A percentile compares a stretch with the other conserved stretches of the same genome.
Conservation (phyloP, 2,797 vertebrate species). For the Sitta carolinensis region DNA sequence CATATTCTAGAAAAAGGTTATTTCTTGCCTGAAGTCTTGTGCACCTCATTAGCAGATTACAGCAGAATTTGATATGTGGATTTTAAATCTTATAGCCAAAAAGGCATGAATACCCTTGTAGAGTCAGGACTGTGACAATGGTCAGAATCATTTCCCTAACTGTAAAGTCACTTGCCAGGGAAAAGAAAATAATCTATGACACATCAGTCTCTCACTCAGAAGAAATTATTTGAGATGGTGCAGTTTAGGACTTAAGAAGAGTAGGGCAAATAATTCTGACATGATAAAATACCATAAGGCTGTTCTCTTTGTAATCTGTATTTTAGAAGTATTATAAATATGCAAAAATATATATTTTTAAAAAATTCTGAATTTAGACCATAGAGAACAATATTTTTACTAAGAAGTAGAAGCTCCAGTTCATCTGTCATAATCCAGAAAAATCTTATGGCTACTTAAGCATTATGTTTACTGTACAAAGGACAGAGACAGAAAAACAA, state of each 20-base stretch:
- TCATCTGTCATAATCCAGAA: not conserved
- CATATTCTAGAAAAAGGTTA: not conserved
- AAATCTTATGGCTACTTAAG: not conserved
- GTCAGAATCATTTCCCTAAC: not conserved
- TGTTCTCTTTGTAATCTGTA: not conserved
- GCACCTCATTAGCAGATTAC: not conserved
- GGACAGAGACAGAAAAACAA: not conserved
- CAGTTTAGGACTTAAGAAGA: not conserved
- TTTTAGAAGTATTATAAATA: not conserved
- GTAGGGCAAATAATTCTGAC: not conserved
- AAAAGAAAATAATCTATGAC: not conserved
- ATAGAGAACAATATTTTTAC: not conserved
- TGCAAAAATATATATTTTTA: not conserved
- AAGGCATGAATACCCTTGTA: not conserved
- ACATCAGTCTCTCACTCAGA: not conserved
- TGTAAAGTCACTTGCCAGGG: not conserved
- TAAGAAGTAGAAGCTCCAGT: not conserved
- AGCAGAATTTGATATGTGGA: not conserved
- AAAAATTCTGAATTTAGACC: not conserved
- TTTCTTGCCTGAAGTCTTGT: not conserved
- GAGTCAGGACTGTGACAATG: not conserved
- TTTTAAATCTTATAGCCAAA: not conserved
- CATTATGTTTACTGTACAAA: not conserved
- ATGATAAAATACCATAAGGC: not conserved
- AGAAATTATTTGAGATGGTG: not conserved